Percentiles rank a stretch among this genome's conserved stretches.
phyloP scores from a whole-genome alignment of 2,113 vertebrate genomes.

The Mormyrus iriodes region DNA sequence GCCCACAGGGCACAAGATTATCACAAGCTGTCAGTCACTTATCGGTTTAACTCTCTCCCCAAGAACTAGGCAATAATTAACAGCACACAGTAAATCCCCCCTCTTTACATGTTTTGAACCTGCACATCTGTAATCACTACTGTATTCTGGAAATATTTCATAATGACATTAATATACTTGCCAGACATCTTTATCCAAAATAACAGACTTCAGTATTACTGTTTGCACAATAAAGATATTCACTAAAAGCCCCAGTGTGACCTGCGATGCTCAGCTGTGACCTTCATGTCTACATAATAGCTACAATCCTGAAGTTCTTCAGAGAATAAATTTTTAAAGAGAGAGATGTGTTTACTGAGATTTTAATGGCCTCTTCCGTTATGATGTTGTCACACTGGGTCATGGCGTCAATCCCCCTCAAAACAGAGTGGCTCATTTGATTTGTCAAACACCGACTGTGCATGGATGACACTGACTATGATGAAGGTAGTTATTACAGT shows the following conservation, averaged over 20 bases:
- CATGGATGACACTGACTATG: not conserved
- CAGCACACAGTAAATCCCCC: not conserved
- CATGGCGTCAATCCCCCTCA: not conserved
- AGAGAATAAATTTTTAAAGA: not conserved
- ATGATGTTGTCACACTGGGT: not conserved
- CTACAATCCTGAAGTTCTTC: not conserved
- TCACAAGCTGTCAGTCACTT: not conserved
- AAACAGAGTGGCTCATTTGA: not conserved
- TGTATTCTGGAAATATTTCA: not conserved
- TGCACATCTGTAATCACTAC: not conserved
- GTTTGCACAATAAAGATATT: not conserved
- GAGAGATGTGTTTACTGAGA: not conserved
- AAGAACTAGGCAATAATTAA: not conserved
- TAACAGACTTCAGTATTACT: not conserved
- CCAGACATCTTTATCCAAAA: not conserved
- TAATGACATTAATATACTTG: not conserved
- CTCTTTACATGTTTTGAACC: not conserved
- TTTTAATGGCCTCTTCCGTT: not conserved
- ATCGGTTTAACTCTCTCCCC: not conserved
- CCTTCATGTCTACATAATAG: not conserved
- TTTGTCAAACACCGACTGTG: not conserved
- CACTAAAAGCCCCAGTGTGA: not conserved
- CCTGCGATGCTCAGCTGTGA: not conserved
- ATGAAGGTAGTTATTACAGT: not conserved
- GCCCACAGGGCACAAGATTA: not conserved